Evolutionary conservation across 2,113 vertebrate genomes (phyloP), one percentile per base, ranked within the genome.

Genomic region (Chaenocephalus aceratus): DNA sequence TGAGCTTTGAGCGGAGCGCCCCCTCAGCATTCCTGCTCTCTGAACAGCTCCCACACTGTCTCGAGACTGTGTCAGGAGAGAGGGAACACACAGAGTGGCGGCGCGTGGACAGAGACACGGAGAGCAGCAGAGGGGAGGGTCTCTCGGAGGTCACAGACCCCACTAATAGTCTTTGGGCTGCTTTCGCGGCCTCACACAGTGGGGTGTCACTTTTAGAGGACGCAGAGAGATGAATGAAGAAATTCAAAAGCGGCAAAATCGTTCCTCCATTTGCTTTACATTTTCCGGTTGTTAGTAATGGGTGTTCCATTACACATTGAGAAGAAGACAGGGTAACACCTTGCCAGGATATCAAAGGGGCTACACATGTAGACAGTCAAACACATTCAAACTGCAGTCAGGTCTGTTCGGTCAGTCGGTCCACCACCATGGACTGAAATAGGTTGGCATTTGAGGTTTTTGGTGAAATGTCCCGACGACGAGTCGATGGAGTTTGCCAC

Each of bases 1-100:
- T 73, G 76, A 89, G 86, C 75, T 84, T 45, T 60, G 64, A 89
- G 72, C 60, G 66, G 64, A 89, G 72, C 60, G 66, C 85, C 88
- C 66, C 72, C 76, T 85, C 72, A 80, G 87, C 94, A 94, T 95
- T 95, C 94, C 87, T 90, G 74, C 69, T 75, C 80, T 90, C 85
- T 78, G 89, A 93, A 93, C 88, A 91, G 87, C 91, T 94, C 91
- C 93, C 93, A 92, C 91, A 77, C 93, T 91, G 89, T 91, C 86
- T 91, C 73, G 10, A 69, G 86, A 76, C 62, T 44, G 79, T 30
- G 41, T 72, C 79, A 61, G 79, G 64, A 79, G 81, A 83, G 72
- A 83, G 67, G 49, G 87, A 87, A 76, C 78, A 86, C 86, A 78
- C 85, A 88, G 64, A 81, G 78, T 36, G 6, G 63, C 74, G 75